These are phyloP conservation scores for Oreochromis niloticus DNA, from an alignment of 2,113 vertebrate species.

Conservation along the genomic window DNA sequence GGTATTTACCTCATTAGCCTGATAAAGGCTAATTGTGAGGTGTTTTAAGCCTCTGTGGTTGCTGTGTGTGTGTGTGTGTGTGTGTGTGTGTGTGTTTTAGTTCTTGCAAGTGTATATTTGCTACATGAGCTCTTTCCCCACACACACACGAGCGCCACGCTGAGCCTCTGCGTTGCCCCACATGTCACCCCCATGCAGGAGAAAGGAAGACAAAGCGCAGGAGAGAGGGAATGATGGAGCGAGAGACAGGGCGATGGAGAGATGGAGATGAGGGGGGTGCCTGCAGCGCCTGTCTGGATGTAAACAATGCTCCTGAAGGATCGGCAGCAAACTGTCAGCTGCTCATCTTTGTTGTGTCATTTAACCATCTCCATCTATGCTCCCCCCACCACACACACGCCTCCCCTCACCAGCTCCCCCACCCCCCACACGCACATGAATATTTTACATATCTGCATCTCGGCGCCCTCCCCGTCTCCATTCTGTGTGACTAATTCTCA, in stretches of 20 bases:
- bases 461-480: constrained; percentile 70
- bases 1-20: constrained; percentile 33
- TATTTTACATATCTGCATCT: constrained; percentile 99
- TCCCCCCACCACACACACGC: constrained; percentile 64
- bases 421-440: constrained; percentile 82
- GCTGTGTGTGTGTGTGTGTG: background rate
- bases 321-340: constrained; percentile 96
- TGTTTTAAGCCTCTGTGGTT: constrained; percentile 1
- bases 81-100: background rate
- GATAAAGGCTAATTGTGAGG: constrained; percentile 32
- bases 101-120: constrained; percentile 37
- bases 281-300: constrained; percentile 85
- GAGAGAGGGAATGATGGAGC: constrained; percentile 63
- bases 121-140: background rate
- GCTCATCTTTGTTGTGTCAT: constrained; percentile 99
- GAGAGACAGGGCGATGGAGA: constrained; percentile 61
- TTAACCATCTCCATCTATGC: constrained; percentile 81
- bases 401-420: constrained; percentile 65
- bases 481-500: constrained; percentile 98
- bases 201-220: constrained; percentile 67
- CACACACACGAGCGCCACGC: background rate
- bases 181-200: constrained; percentile 67
- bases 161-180: constrained; percentile 51
- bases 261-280: constrained; percentile 72
- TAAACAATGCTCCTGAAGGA: constrained; percentile 90